Evolutionary conservation across 2,888 invertebrate species (phyloP).

Genomic region (Myopa tessellatipennis): DNA sequence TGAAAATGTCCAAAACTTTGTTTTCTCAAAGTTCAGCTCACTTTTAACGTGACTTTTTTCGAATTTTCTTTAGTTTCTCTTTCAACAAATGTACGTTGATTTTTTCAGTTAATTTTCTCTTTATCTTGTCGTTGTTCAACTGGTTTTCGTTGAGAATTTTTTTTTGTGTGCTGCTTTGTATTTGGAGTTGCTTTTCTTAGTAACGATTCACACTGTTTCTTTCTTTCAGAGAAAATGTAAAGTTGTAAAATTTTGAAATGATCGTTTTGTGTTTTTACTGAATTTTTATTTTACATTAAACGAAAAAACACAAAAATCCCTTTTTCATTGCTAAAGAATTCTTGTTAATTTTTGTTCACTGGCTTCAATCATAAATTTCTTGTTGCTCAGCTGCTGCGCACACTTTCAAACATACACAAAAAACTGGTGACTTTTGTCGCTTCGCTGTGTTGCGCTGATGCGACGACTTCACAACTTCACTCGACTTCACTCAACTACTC

Average conservation of each 20-base stretch:
- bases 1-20: not conserved
- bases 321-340: too few relatives aligned
- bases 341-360: not conserved
- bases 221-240: conserved; percentile 20
- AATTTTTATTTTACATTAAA: not conserved
- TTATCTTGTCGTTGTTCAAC: conserved; percentile 16
- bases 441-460: conserved; percentile 48
- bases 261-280: not conserved
- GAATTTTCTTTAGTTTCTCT: conserved; percentile 15
- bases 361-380: not conserved
- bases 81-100: not conserved
- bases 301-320: not conserved
- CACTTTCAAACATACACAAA: conserved; percentile 4
- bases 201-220: not conserved
- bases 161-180: not conserved
- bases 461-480: conserved; percentile 34
- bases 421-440: conserved; percentile 21
- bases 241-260: not conserved
- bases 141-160: conserved; percentile 27
- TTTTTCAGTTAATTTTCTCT: conserved; percentile 20
- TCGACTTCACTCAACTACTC: conserved; percentile 20
- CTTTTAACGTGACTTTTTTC: conserved; percentile 2
- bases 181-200: not conserved
- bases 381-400: too few relatives aligned
- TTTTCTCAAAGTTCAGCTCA: not conserved